Conservation (phyloP, 2,888 invertebrate species). For the Meloe dianella region DNA sequence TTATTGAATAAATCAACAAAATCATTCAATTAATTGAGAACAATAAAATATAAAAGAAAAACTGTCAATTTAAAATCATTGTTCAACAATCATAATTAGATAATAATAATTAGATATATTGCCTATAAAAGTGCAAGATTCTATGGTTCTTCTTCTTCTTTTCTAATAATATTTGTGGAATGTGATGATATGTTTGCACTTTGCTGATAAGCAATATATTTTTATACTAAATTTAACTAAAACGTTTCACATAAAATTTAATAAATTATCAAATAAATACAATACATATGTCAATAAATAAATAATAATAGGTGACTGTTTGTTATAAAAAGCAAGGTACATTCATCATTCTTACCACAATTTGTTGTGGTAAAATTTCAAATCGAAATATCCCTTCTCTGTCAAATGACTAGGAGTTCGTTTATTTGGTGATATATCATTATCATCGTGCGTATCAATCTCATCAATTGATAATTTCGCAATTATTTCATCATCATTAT, state of each 20-base stretch:
- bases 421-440: slow-evolving; percentile 49
- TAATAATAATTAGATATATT: slow-evolving; percentile 16
- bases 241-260: slow-evolving; percentile 25
- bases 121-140: slow-evolving; percentile 18
- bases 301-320: no score
- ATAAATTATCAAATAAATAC: slow-evolving; percentile 31
- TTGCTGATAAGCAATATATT: slow-evolving; percentile 13
- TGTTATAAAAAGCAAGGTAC: slow-evolving; percentile 32
- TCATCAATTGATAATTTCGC: slow-evolving; percentile 29
- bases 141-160: background rate
- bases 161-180: slow-evolving; percentile 17
- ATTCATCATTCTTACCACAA: slow-evolving; percentile 66
- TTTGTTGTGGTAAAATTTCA: slow-evolving; percentile 80
- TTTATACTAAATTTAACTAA: slow-evolving; percentile 20
- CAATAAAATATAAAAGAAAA: no score
- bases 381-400: slow-evolving; percentile 73
- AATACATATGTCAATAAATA: no score
- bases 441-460: slow-evolving; percentile 21
- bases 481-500: slow-evolving; percentile 31
- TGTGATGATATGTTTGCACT: slow-evolving; percentile 17
- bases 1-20: no score
- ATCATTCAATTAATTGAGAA: background rate
- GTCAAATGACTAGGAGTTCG: slow-evolving; percentile 61
- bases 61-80: slow-evolving; percentile 17
- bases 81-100: slow-evolving; percentile 9